phyloP scores from a whole-genome alignment of 2,888 invertebrate species.

The Isoperla grammatica region DNA sequence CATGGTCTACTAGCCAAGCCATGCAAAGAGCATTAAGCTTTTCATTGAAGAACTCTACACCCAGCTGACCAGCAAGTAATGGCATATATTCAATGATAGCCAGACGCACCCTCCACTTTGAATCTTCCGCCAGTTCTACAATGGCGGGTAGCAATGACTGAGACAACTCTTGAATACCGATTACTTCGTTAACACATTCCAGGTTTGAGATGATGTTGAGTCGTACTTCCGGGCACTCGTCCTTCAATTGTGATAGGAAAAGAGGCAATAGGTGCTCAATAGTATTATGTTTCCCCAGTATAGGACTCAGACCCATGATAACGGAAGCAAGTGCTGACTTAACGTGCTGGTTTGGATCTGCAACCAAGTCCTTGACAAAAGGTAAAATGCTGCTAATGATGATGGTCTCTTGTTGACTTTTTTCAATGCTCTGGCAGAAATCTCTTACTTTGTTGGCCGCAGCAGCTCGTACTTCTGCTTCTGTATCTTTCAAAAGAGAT shows the following conservation, averaged over 20 bases:
- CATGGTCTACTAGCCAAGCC: conserved; percentile 98
- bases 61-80: conserved; percentile 91
- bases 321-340: conserved; percentile 98
- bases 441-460: conserved; percentile 92
- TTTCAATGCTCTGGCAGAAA: conserved; percentile 92
- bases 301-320: conserved; percentile 98
- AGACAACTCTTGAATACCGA: conserved; percentile 76
- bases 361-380: conserved; percentile 93
- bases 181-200: conserved; percentile 97
- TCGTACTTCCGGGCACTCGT: conserved; percentile 97
- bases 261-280: conserved; percentile 94
- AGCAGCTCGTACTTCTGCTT: conserved; percentile 97
- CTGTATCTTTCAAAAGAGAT: conserved; percentile 90
- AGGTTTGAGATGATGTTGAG: conserved; percentile 99
- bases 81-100: conserved; percentile 86
- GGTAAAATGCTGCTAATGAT: conserved; percentile 96
- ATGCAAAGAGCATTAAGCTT: conserved; percentile 95
- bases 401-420: conserved; percentile 81
- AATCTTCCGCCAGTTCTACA: conserved; percentile 96
- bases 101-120: conserved; percentile 93
- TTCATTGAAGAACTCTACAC: conserved; percentile 97
- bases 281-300: conserved; percentile 94
- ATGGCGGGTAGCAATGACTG: conserved; percentile 96
- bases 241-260: conserved; percentile 93
- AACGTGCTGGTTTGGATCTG: conserved; percentile 97